Evolutionary conservation across 2,888 invertebrate species (phyloP), one percentile per base, ranked within the genome.

Genomic region (Axea sp.): DNA sequence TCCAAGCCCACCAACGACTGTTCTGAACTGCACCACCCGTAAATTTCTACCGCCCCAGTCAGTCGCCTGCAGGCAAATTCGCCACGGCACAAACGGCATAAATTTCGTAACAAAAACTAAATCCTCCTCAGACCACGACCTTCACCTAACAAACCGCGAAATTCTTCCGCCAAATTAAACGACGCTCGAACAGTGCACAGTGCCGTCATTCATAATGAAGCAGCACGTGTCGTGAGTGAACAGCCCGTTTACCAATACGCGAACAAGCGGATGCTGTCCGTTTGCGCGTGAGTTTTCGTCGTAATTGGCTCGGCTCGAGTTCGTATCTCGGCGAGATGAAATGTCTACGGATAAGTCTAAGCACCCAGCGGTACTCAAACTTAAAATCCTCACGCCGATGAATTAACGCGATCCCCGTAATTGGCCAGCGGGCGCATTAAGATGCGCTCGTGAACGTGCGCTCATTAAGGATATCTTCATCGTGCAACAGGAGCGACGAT

Each of bases 271-370:
- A 57, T 53, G 53, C 45, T 33, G 15, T 37, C 26, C 17, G 31
- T 7, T 57, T 30, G 39, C 43, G 12, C 33, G 15, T 11, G 35
- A 35, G 45, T 59, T 43, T 45, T n/a, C 33, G 14, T 62, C 51
- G 51, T 74, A 75, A 75, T 75, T 75, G 71, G 71, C 71, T 71
- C 57, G 47, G 64, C 55, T 60, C 60, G 53, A 53, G 53, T 55
- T 73, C 67, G 51, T 17, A 47, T 69, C 64, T 64, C 64, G 57
- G 55, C 62, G 39, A 67, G 60, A 51, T 41, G 53, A 59, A 30
- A n/a, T n/a, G n/a, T n/a, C n/a, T n/a, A n/a, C n/a, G n/a, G n/a
- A n/a, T 31, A 19, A 47, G 51, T 11, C 15, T 53, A 53, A 51
- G 43, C 33, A 31, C 9, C 26, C 37, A 39, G 60, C 22, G 45